Conservation (phyloP, 1,140 invertebrate genomes). For the Brachionus manjavacas region DNA sequence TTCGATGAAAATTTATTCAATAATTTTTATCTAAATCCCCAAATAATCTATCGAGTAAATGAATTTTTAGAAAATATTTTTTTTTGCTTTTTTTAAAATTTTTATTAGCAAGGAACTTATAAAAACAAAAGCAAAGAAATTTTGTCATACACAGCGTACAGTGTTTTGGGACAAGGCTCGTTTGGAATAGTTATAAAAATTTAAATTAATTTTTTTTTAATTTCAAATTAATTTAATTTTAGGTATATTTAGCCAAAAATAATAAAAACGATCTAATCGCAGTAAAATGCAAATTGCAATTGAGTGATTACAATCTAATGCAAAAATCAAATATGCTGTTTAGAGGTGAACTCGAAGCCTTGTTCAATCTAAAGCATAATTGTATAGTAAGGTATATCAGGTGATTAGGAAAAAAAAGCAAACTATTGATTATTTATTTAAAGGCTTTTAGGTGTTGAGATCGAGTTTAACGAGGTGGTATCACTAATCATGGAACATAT, state of each 20-base stretch:
- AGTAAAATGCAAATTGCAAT: slow-evolving; percentile 29
- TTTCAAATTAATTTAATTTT: too few relatives aligned
- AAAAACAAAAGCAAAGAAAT: slow-evolving; percentile 20
- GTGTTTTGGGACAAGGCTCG: slow-evolving; percentile 26
- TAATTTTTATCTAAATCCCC: neutral
- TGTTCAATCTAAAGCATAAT: slow-evolving; percentile 32
- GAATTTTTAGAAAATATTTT: neutral
- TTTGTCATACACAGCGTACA: neutral
- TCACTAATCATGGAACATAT: slow-evolving; percentile 36
- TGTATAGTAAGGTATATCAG: slow-evolving; percentile 12
- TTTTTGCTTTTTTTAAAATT: neutral
- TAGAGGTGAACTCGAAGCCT: slow-evolving; percentile 32
- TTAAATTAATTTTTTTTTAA: too few relatives aligned
- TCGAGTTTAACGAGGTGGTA: slow-evolving; percentile 12
- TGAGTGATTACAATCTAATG: slow-evolving; percentile 31
- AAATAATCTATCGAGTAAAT: neutral
- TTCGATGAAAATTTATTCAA: slow-evolving; percentile 11
- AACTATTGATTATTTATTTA: neutral
- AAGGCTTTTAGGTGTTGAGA: slow-evolving; percentile 28
- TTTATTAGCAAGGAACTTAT: slow-evolving; percentile 14
- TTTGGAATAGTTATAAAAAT: slow-evolving; percentile 25
- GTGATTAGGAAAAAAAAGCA: neutral
- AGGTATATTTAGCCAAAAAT: slow-evolving; percentile 41
- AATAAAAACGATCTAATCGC: slow-evolving; percentile 35
- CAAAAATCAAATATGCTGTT: slow-evolving; percentile 41